Evolutionary conservation across 1,140 invertebrate genomes (phyloP).

Genomic region (Macrobrachium rosenbergii): DNA sequence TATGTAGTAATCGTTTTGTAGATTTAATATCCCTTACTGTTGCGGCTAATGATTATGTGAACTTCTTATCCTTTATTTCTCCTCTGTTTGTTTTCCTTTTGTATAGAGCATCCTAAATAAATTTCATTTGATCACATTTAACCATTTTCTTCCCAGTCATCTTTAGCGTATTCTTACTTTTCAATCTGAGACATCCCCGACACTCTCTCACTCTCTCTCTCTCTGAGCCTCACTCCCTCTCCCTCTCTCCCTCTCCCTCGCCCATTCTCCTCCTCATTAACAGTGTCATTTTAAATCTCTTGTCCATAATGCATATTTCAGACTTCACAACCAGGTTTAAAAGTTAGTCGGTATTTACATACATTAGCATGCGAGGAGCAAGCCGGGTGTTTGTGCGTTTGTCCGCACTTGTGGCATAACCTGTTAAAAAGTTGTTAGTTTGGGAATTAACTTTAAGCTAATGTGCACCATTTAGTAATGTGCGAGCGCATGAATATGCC

Average conservation of each 20-base stretch:
- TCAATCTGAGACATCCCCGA: not conserved
- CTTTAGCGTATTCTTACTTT: too few relatives aligned
- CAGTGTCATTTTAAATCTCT: constrained; percentile 46
- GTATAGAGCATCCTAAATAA: too few relatives aligned
- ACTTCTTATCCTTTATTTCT: too few relatives aligned
- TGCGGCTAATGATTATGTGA: too few relatives aligned
- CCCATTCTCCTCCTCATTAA: constrained; percentile 13
- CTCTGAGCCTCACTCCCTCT: not conserved
- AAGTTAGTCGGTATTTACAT: constrained; percentile 47
- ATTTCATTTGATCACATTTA: too few relatives aligned
- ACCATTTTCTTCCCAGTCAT: too few relatives aligned
- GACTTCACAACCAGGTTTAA: constrained; percentile 40
- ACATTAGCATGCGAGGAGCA: constrained; percentile 41
- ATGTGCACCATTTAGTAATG: constrained; percentile 11
- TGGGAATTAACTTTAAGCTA: constrained; percentile 27
- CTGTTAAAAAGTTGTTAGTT: constrained; percentile 42
- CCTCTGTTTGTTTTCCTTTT: too few relatives aligned
- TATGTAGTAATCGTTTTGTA: too few relatives aligned
- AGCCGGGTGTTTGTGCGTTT: constrained; percentile 19
- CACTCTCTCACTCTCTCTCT: not conserved
- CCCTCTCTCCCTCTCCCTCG: not conserved
- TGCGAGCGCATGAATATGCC: not conserved
- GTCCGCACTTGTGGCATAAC: constrained; percentile 41
- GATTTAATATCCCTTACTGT: too few relatives aligned
- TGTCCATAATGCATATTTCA: constrained; percentile 29